phyloP scores from a whole-genome alignment of 2,888 invertebrate species.

The Pelosia muscerda region DNA sequence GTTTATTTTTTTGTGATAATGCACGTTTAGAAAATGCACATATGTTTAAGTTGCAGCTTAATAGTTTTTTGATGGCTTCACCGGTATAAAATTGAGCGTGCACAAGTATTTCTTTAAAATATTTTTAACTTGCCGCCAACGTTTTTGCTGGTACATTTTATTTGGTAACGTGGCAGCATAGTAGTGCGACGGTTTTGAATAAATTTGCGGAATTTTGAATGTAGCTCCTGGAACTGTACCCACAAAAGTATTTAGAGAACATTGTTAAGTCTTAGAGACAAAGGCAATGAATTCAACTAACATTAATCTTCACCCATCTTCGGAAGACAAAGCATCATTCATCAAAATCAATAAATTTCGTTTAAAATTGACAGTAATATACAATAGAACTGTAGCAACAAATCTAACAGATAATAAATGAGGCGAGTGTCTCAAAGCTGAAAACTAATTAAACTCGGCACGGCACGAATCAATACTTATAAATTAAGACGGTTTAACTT shows the following conservation, averaged over 20 bases:
- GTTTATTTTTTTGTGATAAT: slow-evolving; percentile 45
- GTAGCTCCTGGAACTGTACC: slow-evolving; percentile 28
- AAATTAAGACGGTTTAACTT: slow-evolving; percentile 81
- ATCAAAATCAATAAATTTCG: slow-evolving; percentile 44
- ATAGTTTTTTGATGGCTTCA: slow-evolving; percentile 69
- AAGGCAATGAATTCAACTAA: slow-evolving; percentile 22
- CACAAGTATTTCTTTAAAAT: slow-evolving; percentile 35
- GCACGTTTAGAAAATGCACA: slow-evolving; percentile 59
- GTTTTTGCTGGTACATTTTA: slow-evolving; percentile 51
- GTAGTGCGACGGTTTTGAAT: slow-evolving; percentile 27
- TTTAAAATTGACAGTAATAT: slow-evolving; percentile 36
- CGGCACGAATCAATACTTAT: slow-evolving; percentile 81
- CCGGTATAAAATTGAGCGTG: slow-evolving; percentile 54
- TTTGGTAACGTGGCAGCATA: slow-evolving; percentile 42
- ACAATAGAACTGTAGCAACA: slow-evolving; percentile 44
- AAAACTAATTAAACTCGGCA: slow-evolving; percentile 82
- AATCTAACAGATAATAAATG: slow-evolving; percentile 76
- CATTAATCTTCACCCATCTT: slow-evolving; percentile 17
- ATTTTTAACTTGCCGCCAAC: slow-evolving; percentile 43
- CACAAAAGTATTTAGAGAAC: slow-evolving; percentile 9
- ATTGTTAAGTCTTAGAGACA: slow-evolving; percentile 25
- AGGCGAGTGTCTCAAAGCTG: slow-evolving; percentile 71
- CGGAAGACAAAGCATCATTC: slow-evolving; percentile 28
- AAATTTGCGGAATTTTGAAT: slow-evolving; percentile 37
- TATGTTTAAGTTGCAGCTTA: slow-evolving; percentile 60